Conservation (phyloP, 2,888 invertebrate species). For the Cephus pygmeus region DNA sequence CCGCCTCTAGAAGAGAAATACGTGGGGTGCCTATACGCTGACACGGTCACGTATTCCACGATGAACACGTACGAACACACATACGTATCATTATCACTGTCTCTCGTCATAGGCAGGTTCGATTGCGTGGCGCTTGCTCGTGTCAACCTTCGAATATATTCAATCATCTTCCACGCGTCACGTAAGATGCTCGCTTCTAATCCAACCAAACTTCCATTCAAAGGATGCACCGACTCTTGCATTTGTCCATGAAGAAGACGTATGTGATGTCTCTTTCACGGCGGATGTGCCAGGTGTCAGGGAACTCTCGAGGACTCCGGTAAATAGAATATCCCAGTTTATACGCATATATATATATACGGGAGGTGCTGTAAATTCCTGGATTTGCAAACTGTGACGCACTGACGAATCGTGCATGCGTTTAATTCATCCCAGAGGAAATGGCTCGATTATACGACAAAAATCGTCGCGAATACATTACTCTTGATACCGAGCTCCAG, state of each 20-base stretch:
- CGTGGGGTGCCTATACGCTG: constrained; percentile 35
- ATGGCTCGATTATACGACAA: background rate
- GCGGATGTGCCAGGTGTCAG: background rate
- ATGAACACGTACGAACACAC: background rate
- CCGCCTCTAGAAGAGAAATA: constrained; percentile 24
- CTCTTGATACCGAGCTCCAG: background rate
- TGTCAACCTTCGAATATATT: constrained; percentile 47
- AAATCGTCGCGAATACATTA: background rate
- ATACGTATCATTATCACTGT: background rate
- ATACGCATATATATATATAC: background rate
- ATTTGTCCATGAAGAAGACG: background rate
- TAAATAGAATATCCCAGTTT: background rate
- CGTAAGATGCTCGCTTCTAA: background rate
- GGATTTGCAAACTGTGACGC: background rate
- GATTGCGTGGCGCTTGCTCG: constrained; percentile 45
- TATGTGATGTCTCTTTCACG: background rate
- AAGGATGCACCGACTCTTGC: background rate
- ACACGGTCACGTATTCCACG: constrained; percentile 29
- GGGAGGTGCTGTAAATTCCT: background rate
- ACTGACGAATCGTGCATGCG: background rate
- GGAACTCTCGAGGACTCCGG: background rate
- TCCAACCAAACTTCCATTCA: background rate
- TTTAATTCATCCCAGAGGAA: background rate
- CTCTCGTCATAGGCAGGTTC: constrained; percentile 30
- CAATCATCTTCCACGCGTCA: constrained; percentile 22